Evolutionary conservation across 2,888 invertebrate species (phyloP).

Genomic region (Acanthoscelides obtectus): DNA sequence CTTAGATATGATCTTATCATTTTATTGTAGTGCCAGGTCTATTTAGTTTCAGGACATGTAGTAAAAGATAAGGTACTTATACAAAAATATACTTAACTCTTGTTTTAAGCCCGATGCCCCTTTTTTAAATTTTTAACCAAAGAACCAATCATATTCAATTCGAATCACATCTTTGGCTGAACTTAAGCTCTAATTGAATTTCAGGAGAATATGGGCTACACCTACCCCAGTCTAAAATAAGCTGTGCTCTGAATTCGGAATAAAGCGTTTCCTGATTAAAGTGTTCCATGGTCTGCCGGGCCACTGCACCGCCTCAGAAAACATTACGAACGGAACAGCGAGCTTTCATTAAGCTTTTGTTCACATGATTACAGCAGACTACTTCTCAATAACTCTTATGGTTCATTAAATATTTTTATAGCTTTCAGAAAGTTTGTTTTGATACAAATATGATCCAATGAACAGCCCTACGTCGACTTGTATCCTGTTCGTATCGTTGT

Average conservation of each 20-base stretch:
- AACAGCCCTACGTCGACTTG: background rate
- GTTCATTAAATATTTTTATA: background rate
- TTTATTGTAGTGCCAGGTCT: no score
- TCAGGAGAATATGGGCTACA: background rate
- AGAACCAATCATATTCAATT: background rate
- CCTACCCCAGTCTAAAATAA: background rate
- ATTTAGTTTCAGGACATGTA: no score
- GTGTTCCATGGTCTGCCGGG: background rate
- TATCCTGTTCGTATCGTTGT: no score
- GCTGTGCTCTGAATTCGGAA: background rate
- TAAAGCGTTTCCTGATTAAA: background rate
- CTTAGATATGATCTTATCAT: no score
- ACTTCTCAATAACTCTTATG: background rate
- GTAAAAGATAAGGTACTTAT: no score
- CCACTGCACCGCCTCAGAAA: background rate
- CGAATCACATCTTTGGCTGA: background rate
- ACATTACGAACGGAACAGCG: background rate
- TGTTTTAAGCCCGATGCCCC: no score
- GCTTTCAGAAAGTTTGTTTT: background rate
- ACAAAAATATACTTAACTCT: no score
- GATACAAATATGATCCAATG: background rate
- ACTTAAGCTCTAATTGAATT: background rate
- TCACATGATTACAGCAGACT: background rate
- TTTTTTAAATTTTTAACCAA: background rate
- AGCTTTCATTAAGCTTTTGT: background rate